These are phyloP conservation scores for Salvelinus namaycush DNA, from an alignment of 2,113 vertebrate species.

Conservation along the genomic window DNA sequence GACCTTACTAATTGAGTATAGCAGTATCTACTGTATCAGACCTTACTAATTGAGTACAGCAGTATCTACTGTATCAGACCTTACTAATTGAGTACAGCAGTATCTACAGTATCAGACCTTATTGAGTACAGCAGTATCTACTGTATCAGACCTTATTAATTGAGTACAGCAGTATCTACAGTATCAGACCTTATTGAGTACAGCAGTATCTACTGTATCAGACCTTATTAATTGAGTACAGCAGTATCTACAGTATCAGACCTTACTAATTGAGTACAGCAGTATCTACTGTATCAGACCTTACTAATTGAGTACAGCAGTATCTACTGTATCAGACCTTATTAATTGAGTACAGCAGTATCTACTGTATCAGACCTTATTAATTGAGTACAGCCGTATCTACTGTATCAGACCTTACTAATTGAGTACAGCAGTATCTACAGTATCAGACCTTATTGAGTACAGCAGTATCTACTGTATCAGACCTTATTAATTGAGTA, in stretches of 20 bases:
- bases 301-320: not conserved
- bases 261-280: too few species aligned
- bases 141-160: too few species aligned
- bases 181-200: too few species aligned
- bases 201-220: not conserved
- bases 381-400: not conserved
- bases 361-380: not conserved
- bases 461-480: too few species aligned
- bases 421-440: not conserved
- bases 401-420: conserved; percentile 7
- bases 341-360: conserved; percentile 4
- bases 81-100: not conserved
- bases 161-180: not conserved
- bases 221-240: conserved; percentile 6
- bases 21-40: not conserved
- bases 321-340: not conserved
- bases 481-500: not conserved
- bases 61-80: not conserved
- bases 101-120: not conserved
- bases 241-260: not conserved
- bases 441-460: too few species aligned
- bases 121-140: too few species aligned
- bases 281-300: not conserved
- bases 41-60: not conserved
- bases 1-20: conserved; percentile 9